Evolutionary conservation across 2,888 invertebrate species (phyloP).

Genomic region (Spisula subtruncata): DNA sequence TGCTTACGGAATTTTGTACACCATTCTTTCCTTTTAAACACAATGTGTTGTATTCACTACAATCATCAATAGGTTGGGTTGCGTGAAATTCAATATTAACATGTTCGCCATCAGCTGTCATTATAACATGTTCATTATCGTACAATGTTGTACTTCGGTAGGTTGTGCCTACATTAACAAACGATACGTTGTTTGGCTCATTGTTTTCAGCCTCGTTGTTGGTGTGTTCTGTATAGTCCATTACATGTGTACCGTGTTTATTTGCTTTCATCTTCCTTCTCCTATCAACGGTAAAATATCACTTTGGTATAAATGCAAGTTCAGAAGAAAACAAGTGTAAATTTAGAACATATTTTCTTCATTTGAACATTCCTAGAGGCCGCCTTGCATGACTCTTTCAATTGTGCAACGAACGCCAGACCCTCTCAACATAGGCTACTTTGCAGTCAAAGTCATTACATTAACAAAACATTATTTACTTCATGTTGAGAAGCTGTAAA

Average conservation of each 20-base stretch:
- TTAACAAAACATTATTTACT: too few species aligned
- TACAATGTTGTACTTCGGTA: not conserved
- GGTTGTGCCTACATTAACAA: not conserved
- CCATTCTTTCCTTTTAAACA: not conserved
- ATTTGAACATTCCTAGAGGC: not conserved
- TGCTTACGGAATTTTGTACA: not conserved
- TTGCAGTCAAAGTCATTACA: too few species aligned
- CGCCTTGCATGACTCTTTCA: too few species aligned
- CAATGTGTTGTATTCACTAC: not conserved
- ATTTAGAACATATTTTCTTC: not conserved
- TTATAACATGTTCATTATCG: constrained; percentile 2
- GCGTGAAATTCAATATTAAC: not conserved
- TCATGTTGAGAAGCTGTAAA: too few species aligned
- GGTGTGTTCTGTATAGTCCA: not conserved
- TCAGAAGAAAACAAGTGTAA: not conserved
- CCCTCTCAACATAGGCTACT: too few species aligned
- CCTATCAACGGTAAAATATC: not conserved
- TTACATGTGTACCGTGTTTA: not conserved
- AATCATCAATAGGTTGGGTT: not conserved
- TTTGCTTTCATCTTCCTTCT: not conserved
- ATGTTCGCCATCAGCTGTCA: constrained; percentile 18
- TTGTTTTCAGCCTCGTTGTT: not conserved
- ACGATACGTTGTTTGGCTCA: not conserved
- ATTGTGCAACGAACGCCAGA: too few species aligned
- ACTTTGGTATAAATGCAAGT: not conserved